Evolutionary conservation across 1,140 invertebrate species (phyloP).

Genomic region (Hestina assimilis): DNA sequence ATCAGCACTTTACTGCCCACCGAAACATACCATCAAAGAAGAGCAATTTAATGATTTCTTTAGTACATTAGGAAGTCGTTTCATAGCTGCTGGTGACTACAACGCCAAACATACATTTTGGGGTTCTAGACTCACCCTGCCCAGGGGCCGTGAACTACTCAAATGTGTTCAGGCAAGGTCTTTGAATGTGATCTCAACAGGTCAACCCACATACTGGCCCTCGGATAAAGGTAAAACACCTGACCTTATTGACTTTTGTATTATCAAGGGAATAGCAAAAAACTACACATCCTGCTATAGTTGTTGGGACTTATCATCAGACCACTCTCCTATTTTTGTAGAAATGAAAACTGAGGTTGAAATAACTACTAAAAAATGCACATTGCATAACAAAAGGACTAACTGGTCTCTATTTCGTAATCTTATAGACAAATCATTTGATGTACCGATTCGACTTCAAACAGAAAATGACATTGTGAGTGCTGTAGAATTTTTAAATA

Average conservation of each 20-base stretch:
- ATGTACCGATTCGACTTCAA: not conserved
- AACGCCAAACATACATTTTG: constrained; percentile 13
- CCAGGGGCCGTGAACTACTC: not conserved
- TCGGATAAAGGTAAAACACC: not conserved
- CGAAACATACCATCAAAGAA: not conserved
- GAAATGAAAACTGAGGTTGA: not conserved
- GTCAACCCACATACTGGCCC: not conserved
- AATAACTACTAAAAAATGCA: not conserved
- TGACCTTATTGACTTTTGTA: not conserved
- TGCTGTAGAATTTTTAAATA: too few relatives aligned
- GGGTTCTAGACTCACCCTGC: not conserved
- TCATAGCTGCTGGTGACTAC: not conserved
- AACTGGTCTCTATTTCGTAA: not conserved
- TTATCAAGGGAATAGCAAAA: not conserved
- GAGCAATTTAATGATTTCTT: constrained; percentile 1
- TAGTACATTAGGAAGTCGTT: not conserved
- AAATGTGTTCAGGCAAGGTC: not conserved
- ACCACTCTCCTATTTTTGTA: not conserved
- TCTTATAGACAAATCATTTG: not conserved
- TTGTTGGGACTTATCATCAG: not conserved
- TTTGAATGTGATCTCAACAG: too few relatives aligned
- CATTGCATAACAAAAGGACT: not conserved
- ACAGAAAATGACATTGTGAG: not conserved
- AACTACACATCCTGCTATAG: not conserved
- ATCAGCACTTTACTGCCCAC: too few relatives aligned